phyloP scores from a whole-genome alignment of 2,113 vertebrate species.

The Microcebus tavaratra region DNA sequence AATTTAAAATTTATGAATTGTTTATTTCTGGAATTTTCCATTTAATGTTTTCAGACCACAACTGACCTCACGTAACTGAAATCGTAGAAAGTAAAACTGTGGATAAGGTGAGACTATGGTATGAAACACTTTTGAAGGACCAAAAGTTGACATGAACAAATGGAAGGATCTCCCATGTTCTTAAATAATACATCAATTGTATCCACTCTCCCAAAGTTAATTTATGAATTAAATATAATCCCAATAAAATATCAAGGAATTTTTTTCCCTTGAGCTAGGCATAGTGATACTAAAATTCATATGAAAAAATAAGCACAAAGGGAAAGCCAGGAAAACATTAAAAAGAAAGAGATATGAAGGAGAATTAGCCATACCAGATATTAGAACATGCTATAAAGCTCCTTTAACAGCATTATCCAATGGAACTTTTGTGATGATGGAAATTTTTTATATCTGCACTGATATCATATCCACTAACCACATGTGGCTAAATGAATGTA shows the following conservation, averaged over 20 bases:
- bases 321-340: not conserved
- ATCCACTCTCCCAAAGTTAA: not conserved
- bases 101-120: not conserved
- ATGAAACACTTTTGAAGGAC: not conserved
- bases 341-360: not conserved
- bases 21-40: not conserved
- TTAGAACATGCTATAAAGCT: not conserved
- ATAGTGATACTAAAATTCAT: not conserved
- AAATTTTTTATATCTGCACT: not conserved
- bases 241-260: not conserved
- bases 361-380: not conserved
- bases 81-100: not conserved
- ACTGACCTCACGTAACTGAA: not conserved
- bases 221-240: not conserved
- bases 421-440: not conserved
- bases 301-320: not conserved
- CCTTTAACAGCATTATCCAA: not conserved
- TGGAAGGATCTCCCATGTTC: not conserved
- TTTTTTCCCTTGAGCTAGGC: not conserved
- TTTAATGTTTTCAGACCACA: not conserved
- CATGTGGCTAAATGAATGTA: not conserved
- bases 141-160: not conserved
- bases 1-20: not conserved
- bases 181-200: not conserved
- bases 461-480: not conserved